Conservation (phyloP, 2,888 invertebrate genomes). For the Blastobasis adustella region DNA sequence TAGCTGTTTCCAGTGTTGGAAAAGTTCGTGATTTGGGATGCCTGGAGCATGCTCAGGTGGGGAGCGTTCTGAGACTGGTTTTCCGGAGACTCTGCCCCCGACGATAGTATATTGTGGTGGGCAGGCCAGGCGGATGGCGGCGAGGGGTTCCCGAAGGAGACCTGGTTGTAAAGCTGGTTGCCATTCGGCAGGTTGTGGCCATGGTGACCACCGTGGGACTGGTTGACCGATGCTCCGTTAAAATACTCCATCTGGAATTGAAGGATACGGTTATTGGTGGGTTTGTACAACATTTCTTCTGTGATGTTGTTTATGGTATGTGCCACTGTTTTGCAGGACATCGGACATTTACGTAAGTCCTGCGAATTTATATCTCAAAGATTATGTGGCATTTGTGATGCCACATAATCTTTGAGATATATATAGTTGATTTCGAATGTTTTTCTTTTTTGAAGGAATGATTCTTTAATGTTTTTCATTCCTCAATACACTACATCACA, state of each 20-base stretch:
- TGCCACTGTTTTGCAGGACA: no score
- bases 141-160: conserved; percentile 66
- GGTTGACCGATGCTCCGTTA: conserved; percentile 66
- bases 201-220: conserved; percentile 58
- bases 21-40: conserved; percentile 70
- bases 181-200: conserved; percentile 62
- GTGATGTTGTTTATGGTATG: no score
- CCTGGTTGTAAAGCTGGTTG: conserved; percentile 69
- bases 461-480: no score
- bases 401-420: no score
- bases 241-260: conserved; percentile 68
- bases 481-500: no score
- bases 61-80: conserved; percentile 62
- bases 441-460: no score
- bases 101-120: conserved; percentile 63
- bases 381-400: no score
- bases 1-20: conserved; percentile 67
- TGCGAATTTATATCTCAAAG: no score
- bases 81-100: conserved; percentile 63
- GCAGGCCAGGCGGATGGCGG: conserved; percentile 63
- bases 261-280: neutral
- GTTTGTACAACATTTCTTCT: no score
- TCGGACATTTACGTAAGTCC: no score
- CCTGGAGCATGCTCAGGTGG: conserved; percentile 66
- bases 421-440: no score